Conservation (phyloP, 2,113 vertebrate species). For the Mustela lutreola region DNA sequence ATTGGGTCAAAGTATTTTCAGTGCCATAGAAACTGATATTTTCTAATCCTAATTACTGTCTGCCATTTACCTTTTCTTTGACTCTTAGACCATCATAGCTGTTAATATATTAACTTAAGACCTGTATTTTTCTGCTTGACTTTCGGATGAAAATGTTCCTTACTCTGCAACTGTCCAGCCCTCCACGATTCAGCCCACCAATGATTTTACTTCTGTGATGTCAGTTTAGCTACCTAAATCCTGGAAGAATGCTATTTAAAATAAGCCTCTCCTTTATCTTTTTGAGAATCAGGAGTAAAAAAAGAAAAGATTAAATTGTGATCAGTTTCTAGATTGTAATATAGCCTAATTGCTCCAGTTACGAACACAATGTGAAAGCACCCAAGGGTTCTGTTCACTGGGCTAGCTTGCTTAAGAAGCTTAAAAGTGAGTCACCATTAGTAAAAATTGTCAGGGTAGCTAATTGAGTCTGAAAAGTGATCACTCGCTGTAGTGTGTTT, state of each 20-base stretch:
- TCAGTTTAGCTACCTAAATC: conserved; percentile 27
- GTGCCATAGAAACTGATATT: not conserved
- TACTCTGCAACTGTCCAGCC: not conserved
- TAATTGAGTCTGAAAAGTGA: conserved; percentile 61
- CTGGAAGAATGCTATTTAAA: conserved; percentile 50
- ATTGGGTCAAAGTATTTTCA: conserved; percentile 33
- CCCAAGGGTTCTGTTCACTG: conserved; percentile 53
- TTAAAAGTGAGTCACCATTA: conserved; percentile 61
- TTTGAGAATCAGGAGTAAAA: conserved; percentile 42
- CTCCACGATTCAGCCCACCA: conserved; percentile 11
- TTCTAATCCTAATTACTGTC: conserved; percentile 1
- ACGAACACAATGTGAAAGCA: not conserved
- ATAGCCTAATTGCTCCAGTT: conserved; percentile 33
- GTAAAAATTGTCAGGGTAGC: conserved; percentile 52
- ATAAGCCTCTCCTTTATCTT: conserved; percentile 51
- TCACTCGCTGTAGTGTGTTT: conserved; percentile 56
- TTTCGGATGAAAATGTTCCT: conserved; percentile 33
- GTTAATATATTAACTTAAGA: conserved; percentile 43
- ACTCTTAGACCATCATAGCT: not conserved
- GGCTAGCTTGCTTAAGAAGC: conserved; percentile 62
- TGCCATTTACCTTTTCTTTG: conserved; percentile 30
- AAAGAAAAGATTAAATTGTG: not conserved
- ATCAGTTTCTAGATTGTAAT: conserved; percentile 61
- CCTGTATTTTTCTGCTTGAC: conserved; percentile 53
- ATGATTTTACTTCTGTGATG: conserved; percentile 38